Conservation (phyloP, 2,797 vertebrate species). For the Agapornis canus region DNA sequence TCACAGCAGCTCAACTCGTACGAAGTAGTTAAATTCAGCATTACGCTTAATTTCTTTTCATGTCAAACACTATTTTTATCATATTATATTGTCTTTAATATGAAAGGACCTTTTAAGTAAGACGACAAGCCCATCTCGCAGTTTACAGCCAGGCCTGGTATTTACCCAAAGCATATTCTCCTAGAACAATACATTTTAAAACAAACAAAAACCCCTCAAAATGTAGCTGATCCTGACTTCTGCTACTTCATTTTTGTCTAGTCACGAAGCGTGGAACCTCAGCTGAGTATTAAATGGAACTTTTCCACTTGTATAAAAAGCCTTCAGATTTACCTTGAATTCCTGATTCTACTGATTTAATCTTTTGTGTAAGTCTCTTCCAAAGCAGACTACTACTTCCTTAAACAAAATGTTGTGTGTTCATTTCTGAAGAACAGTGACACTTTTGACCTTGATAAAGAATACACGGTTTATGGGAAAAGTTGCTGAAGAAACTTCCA, state of each 20-base stretch:
- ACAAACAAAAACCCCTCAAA: neutral
- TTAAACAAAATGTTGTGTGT: constrained; percentile 3
- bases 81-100: neutral
- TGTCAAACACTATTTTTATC: neutral
- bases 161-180: neutral
- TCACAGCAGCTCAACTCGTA: neutral
- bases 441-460: constrained; percentile 12
- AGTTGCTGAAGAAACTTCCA: constrained; percentile 20
- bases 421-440: neutral
- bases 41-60: neutral
- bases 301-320: neutral
- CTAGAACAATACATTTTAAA: neutral
- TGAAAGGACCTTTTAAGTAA: neutral
- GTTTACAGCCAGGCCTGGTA: neutral
- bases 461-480: neutral
- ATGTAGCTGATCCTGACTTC: neutral
- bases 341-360: neutral
- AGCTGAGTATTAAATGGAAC: neutral
- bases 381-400: neutral
- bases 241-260: neutral
- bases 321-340: neutral
- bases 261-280: neutral
- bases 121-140: neutral
- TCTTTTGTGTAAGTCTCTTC: neutral
- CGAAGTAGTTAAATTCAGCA: neutral